Base-by-base conservation (phyloP, 2,113 vertebrate species). In the Athene noctua region DNA sequence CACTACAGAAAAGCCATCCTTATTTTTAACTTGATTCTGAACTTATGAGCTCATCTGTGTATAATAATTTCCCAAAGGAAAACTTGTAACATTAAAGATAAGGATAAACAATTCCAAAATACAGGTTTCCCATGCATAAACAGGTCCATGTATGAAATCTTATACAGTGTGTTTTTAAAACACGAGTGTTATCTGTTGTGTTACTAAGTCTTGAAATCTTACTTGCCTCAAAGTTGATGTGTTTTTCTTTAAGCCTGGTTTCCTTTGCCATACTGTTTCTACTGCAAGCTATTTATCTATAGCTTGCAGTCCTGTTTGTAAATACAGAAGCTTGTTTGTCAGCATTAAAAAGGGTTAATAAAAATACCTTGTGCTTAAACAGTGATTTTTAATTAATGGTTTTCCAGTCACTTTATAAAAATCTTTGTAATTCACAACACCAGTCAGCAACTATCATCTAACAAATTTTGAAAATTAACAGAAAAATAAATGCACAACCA, bases 361-460 rank as follows among this genome's bases (percentile, higher is more conserved):
- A 95, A 95, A 96, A 94, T 75, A 79, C 3, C 13, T 90, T 78
- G 25, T 72, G 46, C 74, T 94, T 92, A 78, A 70, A 83, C 18
- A 67, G 32, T 42, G 52, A n/a, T 79, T 86, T 90, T 82, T 58
- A 95, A 83, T 83, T 67, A 55, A 52, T 29, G 20, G 36, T 67
- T 91, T 49, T 75, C 25, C 78, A 70, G 40, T 54, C 26, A 54
- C 36, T 82, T 93, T 17, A 72, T 94, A 96, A 82, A 96, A 82
- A 49, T n/a, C 30, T 82, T 79, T 18, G 42, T 75, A 68, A 75
- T 82, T 61, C 68, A 68, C 65, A 80, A 1, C 42, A 61, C 32
- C 40, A 65, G 36, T 40, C 85, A 72, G 49, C 40, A 89, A 58
- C 47, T 77, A 32, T 42, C 74, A 77, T 6, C 32, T 44, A 86